Evolutionary conservation across 2,888 invertebrate species (phyloP).

Genomic region (Scaptomyza reducta): DNA sequence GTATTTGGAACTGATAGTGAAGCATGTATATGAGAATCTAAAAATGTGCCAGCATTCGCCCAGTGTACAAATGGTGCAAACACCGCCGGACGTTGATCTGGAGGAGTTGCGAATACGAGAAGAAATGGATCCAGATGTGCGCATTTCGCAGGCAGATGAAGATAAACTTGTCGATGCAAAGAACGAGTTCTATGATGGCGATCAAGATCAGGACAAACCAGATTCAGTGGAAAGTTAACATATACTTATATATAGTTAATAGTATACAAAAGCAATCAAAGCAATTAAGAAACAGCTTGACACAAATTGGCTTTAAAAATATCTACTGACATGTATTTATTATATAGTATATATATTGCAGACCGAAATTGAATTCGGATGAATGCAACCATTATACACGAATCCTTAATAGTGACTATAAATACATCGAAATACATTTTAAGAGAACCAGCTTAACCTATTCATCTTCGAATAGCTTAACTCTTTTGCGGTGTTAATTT

Average conservation of each 20-base stretch:
- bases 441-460: conserved; percentile 5
- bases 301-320: conserved; percentile 60
- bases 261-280: conserved; percentile 9
- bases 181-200: conserved; percentile 95
- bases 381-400: conserved; percentile 42
- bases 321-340: conserved; percentile 61
- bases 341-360: conserved; percentile 43
- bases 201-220: conserved; percentile 94
- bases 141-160: conserved; percentile 90
- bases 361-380: conserved; percentile 30
- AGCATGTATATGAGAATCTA: conserved; percentile 95
- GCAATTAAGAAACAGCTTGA: conserved; percentile 14
- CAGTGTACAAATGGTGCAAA: conserved; percentile 98
- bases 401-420: conserved; percentile 39
- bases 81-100: conserved; percentile 92
- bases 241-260: conserved; percentile 1
- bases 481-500: not conserved
- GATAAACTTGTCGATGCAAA: conserved; percentile 93
- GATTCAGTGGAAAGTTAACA: conserved; percentile 81
- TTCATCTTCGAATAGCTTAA: conserved; percentile 2
- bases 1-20: conserved; percentile 95
- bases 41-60: conserved; percentile 97
- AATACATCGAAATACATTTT: conserved; percentile 23
- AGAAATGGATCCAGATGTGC: conserved; percentile 92
- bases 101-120: conserved; percentile 88